Conservation (phyloP, 2,797 vertebrate species). For the Parauchenoglanis punctatus region DNA sequence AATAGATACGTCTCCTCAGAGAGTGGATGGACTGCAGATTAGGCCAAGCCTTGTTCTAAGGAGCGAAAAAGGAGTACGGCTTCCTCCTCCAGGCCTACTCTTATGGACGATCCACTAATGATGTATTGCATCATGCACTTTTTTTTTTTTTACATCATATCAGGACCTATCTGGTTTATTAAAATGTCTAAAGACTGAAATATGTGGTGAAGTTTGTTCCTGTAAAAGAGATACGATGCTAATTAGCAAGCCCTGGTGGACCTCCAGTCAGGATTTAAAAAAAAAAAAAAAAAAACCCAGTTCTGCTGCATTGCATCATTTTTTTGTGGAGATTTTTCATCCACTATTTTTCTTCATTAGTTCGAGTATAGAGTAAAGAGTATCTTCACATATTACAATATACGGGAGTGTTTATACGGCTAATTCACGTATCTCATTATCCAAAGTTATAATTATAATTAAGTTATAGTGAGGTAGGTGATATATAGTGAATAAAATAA, state of each 20-base stretch:
- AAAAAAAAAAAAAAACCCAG: background rate
- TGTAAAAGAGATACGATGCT: background rate
- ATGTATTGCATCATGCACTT: background rate
- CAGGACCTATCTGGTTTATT: background rate
- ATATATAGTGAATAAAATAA: no score
- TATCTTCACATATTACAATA: background rate
- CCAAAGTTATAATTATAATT: background rate
- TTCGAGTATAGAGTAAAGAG: background rate
- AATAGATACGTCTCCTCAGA: constrained; percentile 55
- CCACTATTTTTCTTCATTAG: background rate
- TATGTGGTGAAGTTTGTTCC: background rate
- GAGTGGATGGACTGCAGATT: constrained; percentile 61
- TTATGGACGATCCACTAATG: background rate
- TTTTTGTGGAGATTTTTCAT: background rate
- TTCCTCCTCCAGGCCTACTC: background rate
- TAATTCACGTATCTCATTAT: background rate
- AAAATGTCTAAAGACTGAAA: background rate
- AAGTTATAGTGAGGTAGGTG: no score
- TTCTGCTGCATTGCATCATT: background rate
- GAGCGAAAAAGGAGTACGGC: constrained; percentile 25
- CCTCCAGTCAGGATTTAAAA: background rate
- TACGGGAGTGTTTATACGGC: background rate
- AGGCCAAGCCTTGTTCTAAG: constrained; percentile 48
- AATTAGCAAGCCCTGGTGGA: background rate
- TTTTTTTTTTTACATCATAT: background rate